Evolutionary conservation across 2,888 invertebrate species (phyloP), one percentile per base, ranked within the genome.

Genomic region (Psylliodes chrysocephalus): DNA sequence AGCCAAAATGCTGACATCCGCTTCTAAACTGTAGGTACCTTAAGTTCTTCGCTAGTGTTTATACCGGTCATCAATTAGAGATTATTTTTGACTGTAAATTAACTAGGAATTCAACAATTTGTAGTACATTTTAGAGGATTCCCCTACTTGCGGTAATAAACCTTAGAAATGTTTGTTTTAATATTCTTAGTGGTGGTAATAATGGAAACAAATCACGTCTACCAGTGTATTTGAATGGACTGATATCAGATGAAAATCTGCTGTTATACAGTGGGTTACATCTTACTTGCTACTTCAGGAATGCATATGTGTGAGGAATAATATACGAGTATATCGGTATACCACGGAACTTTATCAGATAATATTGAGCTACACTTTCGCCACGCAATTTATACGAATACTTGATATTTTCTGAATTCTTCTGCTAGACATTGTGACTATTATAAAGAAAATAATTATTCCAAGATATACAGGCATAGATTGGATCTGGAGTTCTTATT

Each of bases 211-310:
- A 12, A 7, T 25, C 49, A 38, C 38, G n/a, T 42, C 30, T 59
- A 25, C 51, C 8, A 30, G 59, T 59, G 59, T 59, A 57, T 25
- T 8, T 17, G 19, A 33, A 47, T 18, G 44, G 17, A 18, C 60
- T 64, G 60, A 54, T 69, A 69, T 69, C 69, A 60, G 51, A 51
- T 60, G 15, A 28, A 61, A 63, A 69, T 68, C 68, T 60, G 46
- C 62, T 70, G 73, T 73, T 75, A 75, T 75, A 76, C 76, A 76
- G 69, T 65, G 72, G 70, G 77, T 78, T 77, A 80, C 78, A 76
- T 79, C 80, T 79, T 75, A 79, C 72, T 80, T 66, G 72, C 71
- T 70, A 70, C 72, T 72, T 66, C 56, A 61, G 69, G 77, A 77
- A 78, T 76, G 73, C 71, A 70, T 73, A 74, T 71, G 64, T 69